These are phyloP conservation scores for Paramormyrops kingsleyae DNA, from an alignment of 2,113 vertebrate species.

Conservation along the genomic window DNA sequence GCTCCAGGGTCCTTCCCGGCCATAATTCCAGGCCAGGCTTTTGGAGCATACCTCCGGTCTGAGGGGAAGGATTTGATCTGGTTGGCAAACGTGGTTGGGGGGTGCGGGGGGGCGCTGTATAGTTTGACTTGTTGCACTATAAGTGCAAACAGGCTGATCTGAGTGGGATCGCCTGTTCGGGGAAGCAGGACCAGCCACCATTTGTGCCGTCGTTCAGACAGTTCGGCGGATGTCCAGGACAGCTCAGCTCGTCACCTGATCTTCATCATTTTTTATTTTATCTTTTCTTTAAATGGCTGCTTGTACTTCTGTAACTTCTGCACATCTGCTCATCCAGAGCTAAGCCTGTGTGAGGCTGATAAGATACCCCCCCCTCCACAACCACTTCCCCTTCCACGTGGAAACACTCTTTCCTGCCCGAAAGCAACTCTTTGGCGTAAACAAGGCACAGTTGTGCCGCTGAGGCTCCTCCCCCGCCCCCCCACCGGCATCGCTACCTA, in stretches of 20 bases:
- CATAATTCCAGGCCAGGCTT: constrained; percentile 21
- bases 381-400: constrained; percentile 19
- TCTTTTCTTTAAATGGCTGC: not conserved
- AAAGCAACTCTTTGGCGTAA: not conserved
- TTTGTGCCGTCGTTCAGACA: not conserved
- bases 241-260: not conserved
- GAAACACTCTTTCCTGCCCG: constrained; percentile 16
- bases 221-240: not conserved
- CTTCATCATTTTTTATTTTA: not conserved
- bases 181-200: not conserved
- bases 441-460: not conserved
- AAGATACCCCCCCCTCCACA: not conserved
- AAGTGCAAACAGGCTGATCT: not conserved
- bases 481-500: constrained; percentile 27
- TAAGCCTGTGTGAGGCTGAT: not conserved
- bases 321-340: not conserved
- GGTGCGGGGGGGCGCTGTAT: not conserved
- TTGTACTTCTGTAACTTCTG: not conserved
- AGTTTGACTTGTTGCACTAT: constrained; percentile 2
- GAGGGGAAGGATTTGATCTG: constrained; percentile 44
- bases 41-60: not conserved
- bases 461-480: not conserved
- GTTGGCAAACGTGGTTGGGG: constrained; percentile 34
- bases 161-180: not conserved
- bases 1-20: not conserved